Conservation (phyloP, 1,140 invertebrate species). For the Monochamus saltuarius region DNA sequence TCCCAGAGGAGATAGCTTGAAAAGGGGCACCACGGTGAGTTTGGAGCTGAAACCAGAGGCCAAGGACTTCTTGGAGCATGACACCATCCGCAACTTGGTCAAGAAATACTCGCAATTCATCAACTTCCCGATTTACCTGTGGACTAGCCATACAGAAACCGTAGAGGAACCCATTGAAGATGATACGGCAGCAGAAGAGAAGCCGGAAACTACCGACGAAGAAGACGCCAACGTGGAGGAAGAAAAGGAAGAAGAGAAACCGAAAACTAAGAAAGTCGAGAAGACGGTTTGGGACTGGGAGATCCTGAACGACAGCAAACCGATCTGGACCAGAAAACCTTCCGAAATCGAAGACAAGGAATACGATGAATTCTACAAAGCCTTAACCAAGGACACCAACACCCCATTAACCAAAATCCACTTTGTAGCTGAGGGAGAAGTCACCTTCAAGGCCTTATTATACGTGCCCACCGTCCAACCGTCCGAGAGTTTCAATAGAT, state of each 20-base stretch:
- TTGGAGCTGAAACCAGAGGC: conserved; percentile 97
- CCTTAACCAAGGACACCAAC: conserved; percentile 87
- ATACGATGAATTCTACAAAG: conserved; percentile 94
- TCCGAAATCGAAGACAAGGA: conserved; percentile 78
- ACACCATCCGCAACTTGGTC: conserved; percentile 87
- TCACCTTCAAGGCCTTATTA: conserved; percentile 95
- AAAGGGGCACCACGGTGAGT: conserved; percentile 55
- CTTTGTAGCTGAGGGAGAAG: conserved; percentile 97
- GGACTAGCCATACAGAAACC: conserved; percentile 89
- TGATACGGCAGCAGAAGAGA: conserved; percentile 49
- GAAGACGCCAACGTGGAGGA: conserved; percentile 57
- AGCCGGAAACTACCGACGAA: conserved; percentile 47
- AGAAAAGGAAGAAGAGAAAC: conserved; percentile 76
- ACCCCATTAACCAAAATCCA: conserved; percentile 89
- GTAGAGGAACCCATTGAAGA: conserved; percentile 73
- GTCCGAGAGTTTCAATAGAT: conserved; percentile 89
- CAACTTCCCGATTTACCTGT: conserved; percentile 97
- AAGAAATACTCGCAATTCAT: conserved; percentile 99
- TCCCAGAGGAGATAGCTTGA: conserved; percentile 72
- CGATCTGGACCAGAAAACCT: conserved; percentile 95
- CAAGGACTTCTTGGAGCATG: conserved; percentile 89
- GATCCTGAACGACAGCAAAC: conserved; percentile 93
- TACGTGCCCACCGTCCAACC: conserved; percentile 90
- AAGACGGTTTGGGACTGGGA: conserved; percentile 99
- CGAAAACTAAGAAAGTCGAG: conserved; percentile 87